Evolutionary conservation across 1,140 invertebrate species (phyloP).

Genomic region (Heliconius nattereri): DNA sequence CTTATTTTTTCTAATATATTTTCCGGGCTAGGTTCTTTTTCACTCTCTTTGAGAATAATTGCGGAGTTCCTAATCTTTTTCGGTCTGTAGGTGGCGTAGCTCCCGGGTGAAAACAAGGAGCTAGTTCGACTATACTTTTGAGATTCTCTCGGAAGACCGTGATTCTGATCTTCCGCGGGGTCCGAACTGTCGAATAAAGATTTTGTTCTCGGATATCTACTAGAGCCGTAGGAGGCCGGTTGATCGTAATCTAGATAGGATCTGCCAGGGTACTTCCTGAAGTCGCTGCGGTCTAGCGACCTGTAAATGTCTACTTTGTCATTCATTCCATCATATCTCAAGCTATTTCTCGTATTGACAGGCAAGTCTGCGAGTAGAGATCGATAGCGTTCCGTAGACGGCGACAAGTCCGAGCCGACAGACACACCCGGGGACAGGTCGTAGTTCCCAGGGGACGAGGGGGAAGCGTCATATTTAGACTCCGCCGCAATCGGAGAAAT

Average conservation of each 20-base stretch:
- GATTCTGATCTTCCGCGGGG: constrained; percentile 51
- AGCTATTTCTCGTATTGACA: constrained; percentile 55
- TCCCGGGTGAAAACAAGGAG: constrained; percentile 77
- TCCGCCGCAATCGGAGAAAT: constrained; percentile 62
- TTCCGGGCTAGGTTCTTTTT: constrained; percentile 77
- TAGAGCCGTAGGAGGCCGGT: constrained; percentile 61
- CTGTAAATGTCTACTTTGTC: constrained; percentile 74
- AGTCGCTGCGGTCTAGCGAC: constrained; percentile 75
- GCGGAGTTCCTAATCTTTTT: constrained; percentile 76
- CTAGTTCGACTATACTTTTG: constrained; percentile 75
- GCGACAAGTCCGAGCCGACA: constrained; percentile 66
- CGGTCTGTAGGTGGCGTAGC: constrained; percentile 77
- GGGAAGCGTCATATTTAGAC: constrained; percentile 67
- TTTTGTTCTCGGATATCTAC: constrained; percentile 73
- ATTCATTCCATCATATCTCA: constrained; percentile 65
- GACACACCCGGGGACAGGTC: constrained; percentile 69
- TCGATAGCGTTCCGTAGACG: constrained; percentile 72
- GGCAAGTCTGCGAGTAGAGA: constrained; percentile 65
- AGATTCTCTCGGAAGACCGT: constrained; percentile 60
- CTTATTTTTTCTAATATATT: constrained; percentile 79
- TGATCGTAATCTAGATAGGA: constrained; percentile 75
- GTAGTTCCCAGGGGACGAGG: constrained; percentile 66
- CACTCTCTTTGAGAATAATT: constrained; percentile 77
- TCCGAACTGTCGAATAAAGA: constrained; percentile 75
- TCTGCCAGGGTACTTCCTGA: constrained; percentile 70